A percentile compares a stretch with the other conserved stretches of the same genome.
phyloP scores from a whole-genome alignment of 2,797 vertebrate species.

The Pseudochirops cupreus region DNA sequence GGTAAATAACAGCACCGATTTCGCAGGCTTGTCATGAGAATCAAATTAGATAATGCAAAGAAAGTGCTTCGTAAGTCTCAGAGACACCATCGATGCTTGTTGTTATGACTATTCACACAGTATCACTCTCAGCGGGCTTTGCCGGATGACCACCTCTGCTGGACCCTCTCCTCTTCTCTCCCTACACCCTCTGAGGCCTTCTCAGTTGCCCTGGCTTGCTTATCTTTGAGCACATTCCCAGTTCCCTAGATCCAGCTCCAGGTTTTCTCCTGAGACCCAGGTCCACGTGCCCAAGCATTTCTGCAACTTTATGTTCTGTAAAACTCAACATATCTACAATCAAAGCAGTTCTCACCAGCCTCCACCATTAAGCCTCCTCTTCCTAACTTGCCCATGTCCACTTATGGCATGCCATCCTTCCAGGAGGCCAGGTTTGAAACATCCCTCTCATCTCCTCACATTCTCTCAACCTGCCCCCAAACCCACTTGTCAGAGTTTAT shows the following conservation, averaged over 20 bases:
- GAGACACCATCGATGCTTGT: too few relatives aligned
- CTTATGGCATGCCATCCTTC: background rate
- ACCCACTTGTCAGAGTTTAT: background rate
- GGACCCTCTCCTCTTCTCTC: background rate
- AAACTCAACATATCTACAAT: background rate
- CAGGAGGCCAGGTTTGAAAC: background rate
- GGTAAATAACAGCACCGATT: background rate
- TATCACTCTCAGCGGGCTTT: background rate
- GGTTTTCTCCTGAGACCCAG: background rate
- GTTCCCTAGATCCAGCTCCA: background rate
- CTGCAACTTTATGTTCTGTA: background rate
- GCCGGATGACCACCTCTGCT: background rate
- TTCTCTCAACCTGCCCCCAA: background rate
- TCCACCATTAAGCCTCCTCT: background rate
- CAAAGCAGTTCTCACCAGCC: background rate
- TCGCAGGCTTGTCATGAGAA: background rate
- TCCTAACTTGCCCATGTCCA: background rate
- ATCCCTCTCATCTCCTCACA: too few relatives aligned
- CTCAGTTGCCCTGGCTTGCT: too few relatives aligned
- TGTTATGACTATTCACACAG: background rate
- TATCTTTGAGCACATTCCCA: background rate
- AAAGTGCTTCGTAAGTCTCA: background rate
- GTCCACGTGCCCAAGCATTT: background rate
- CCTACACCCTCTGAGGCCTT: background rate
- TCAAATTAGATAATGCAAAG: rapidly evolving